phyloP scores from a whole-genome alignment of 2,888 invertebrate genomes.

The Apocheima hispidaria region DNA sequence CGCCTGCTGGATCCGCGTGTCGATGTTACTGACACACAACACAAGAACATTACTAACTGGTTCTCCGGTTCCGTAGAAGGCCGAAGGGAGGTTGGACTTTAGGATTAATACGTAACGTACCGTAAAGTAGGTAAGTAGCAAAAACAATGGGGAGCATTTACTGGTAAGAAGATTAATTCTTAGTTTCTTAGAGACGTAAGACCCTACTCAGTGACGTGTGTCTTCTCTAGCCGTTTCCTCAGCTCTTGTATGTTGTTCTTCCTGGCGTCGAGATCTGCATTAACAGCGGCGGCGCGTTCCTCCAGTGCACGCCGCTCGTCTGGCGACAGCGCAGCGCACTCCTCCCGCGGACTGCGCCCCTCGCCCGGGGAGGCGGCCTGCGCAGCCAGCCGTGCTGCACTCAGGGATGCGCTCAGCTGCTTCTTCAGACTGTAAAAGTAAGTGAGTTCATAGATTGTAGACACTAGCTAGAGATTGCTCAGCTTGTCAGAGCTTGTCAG shows the following conservation, averaged over 20 bases:
- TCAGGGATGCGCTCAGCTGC: constrained; percentile 88
- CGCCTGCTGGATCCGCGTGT: constrained; percentile 95
- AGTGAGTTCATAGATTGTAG: too few species aligned
- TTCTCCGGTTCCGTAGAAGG: background rate
- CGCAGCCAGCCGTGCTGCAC: constrained; percentile 78
- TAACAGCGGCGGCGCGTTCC: constrained; percentile 78
- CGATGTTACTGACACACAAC: constrained; percentile 90
- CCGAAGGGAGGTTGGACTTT: too few species aligned
- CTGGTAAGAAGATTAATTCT: background rate
- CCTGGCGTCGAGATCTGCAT: constrained; percentile 91
- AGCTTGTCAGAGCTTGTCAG: too few species aligned
- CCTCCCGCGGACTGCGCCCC: constrained; percentile 58
- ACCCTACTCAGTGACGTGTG: constrained; percentile 95
- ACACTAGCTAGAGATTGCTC: too few species aligned
- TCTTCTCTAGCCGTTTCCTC: constrained; percentile 91
- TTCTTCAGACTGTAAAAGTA: constrained; percentile 84
- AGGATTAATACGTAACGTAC: too few species aligned
- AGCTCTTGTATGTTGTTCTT: constrained; percentile 92
- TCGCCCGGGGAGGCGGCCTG: constrained; percentile 68
- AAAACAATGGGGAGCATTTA: too few species aligned
- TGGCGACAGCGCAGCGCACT: constrained; percentile 76
- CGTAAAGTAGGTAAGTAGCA: too few species aligned
- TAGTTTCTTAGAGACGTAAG: background rate
- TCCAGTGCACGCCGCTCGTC: constrained; percentile 86
- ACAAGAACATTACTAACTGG: background rate